Percentiles rank a stretch among this genome's conserved stretches.
Conservation (phyloP, 2,797 vertebrate species). For the Neoniphon sammara region DNA sequence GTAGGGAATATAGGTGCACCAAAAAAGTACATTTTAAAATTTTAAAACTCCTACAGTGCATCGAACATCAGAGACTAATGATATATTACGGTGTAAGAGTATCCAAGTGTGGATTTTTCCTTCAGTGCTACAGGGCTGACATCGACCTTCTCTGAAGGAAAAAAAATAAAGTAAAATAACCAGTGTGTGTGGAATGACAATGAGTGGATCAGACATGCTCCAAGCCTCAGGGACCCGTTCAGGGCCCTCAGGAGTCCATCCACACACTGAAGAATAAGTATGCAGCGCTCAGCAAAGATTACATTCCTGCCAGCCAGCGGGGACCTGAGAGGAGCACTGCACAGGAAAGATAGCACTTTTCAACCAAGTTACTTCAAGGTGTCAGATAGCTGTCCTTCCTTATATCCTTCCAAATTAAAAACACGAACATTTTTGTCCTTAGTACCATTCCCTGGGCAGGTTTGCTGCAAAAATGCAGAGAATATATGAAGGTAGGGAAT, state of each 20-base stretch:
- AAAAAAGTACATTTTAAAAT: too few relatives aligned
- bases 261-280: constrained; percentile 10
- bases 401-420: too few relatives aligned
- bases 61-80: too few relatives aligned
- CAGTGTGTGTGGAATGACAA: constrained; percentile 4
- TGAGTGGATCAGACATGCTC: constrained; percentile 1
- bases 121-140: neutral
- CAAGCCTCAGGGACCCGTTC: neutral
- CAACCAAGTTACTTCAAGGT: neutral
- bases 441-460: too few relatives aligned
- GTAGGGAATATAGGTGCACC: too few relatives aligned
- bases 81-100: too few relatives aligned
- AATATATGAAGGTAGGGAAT: too few relatives aligned
- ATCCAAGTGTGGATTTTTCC: too few relatives aligned
- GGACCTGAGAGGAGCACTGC: constrained; percentile 1
- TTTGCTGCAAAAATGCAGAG: neutral
- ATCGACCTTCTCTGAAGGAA: neutral
- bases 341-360: constrained; percentile 9
- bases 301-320: constrained; percentile 15
- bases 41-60: too few relatives aligned
- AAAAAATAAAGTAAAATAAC: neutral
- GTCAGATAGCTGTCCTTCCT: constrained; percentile 8
- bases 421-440: too few relatives aligned
- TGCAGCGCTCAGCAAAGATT: constrained; percentile 25
- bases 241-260: constrained; percentile 9